Base-by-base conservation (phyloP, 2,113 vertebrate genomes). In the Andinoacara biseriatus region DNA sequence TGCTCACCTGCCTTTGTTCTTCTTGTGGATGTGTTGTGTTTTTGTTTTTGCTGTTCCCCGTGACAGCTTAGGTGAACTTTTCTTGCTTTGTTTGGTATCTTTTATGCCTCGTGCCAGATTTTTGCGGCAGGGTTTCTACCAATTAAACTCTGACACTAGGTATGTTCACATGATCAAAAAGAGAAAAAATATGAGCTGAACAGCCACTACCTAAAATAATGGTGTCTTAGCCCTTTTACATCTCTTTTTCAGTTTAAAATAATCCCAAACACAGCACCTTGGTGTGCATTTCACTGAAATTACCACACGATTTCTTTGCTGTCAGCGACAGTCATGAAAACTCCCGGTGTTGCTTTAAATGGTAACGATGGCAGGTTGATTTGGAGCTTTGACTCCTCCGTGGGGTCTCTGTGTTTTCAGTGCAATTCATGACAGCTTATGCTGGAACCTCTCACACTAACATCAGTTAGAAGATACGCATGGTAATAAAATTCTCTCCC, bases 401-500 rank as follows among this genome's bases (percentile, higher is more conserved):
- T 26, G 5, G 1, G 5, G 17, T 24, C n/a, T 29, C 57, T 59
- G 10, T 18, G 54, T 14, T 74, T 72, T 69, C 22, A 62, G 8
- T 14, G 49, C 33, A 9, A 65, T 76, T n/a, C 58, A n/a, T 18
- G 74, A 69, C 74, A 49, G 15, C 77, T 14, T 78, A 7, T 75
- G 82, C 46, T 43, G n/a, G 82, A 78, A 38, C 69, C 40, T 35
- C 33, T 79, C 81, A 57, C 9, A 62, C 10, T 61, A 17, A 83
- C 74, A 17, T 54, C 29, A 83, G 46, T 58, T 54, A 74, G 78
- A 85, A 83, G 82, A 87, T 58, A 38, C 87, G 79, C 58, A 52
- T 62, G 84, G 74, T 79, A 29, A 11, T 89, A 75, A 89, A 90
- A 79, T 60, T 54, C 18, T 2, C 74, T 86, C 77, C 40, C 35